These are phyloP conservation scores for Enteromius argenteus DNA, from an alignment of 2,797 vertebrate species.

Conservation along the genomic window DNA sequence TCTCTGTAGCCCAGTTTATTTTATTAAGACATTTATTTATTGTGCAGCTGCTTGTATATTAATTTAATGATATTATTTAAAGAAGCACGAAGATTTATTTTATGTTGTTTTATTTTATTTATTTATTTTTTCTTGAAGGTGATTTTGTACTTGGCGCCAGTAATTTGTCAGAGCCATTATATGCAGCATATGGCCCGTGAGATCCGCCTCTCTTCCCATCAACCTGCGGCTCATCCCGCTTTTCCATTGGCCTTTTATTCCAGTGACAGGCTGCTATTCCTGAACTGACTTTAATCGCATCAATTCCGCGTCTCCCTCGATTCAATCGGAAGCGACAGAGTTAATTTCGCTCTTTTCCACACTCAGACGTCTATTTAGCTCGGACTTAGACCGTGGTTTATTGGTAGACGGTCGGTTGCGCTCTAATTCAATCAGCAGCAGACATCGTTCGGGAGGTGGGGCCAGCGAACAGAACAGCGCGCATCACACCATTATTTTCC, in stretches of 20 bases:
- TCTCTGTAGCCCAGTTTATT: background rate
- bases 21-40: no score
- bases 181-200: constrained; percentile 16
- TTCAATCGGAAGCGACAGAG: constrained; percentile 3
- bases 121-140: background rate
- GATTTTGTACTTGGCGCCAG: constrained; percentile 25
- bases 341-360: constrained; percentile 5
- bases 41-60: background rate
- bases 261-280: constrained; percentile 42
- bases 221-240: constrained; percentile 44
- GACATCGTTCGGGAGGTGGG: constrained; percentile 57
- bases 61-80: background rate
- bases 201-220: constrained; percentile 46
- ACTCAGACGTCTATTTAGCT: background rate
- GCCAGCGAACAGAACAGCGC: constrained; percentile 39
- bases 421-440: constrained; percentile 56
- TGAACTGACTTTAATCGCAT: constrained; percentile 16
- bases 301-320: background rate
- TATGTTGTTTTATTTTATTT: background rate
- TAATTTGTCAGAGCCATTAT: background rate
- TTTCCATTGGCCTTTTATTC: constrained; percentile 54
- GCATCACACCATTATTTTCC: constrained; percentile 17
- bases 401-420: constrained; percentile 39
- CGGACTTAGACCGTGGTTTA: constrained; percentile 8
- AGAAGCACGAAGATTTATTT: background rate